phyloP scores from a whole-genome alignment of 2,113 vertebrate genomes.

The Elgaria multicarinata region DNA sequence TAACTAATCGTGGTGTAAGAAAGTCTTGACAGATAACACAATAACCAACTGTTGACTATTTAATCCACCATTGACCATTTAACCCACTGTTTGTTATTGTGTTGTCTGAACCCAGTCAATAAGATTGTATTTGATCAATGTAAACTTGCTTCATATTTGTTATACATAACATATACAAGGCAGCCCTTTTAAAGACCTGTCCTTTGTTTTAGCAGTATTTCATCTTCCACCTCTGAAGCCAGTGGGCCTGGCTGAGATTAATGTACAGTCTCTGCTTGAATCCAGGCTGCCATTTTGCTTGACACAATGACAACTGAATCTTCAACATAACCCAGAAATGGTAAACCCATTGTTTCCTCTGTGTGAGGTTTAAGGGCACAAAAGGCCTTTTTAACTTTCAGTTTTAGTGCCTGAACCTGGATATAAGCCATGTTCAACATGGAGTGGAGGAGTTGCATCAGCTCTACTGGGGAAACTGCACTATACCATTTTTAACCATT shows the following conservation, averaged over 20 bases:
- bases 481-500: slow-evolving; percentile 12
- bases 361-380: not conserved
- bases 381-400: not conserved
- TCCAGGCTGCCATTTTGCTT: not conserved
- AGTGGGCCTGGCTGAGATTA: not conserved
- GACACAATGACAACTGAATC: slow-evolving; percentile 1
- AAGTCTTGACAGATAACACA: too few species aligned
- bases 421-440: not conserved
- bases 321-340: not conserved
- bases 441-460: not conserved
- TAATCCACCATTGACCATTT: too few species aligned
- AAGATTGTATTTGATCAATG: not conserved
- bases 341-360: not conserved
- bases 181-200: not conserved
- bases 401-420: not conserved
- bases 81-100: too few species aligned
- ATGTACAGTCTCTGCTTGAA: not conserved
- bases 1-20: too few species aligned
- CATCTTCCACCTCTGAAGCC: not conserved
- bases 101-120: too few species aligned
- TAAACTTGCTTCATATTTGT: not conserved
- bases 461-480: not conserved
- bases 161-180: not conserved
- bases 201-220: not conserved
- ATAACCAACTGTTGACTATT: too few species aligned